These are phyloP conservation scores for Coelopa frigida DNA, from an alignment of 1,140 invertebrate genomes.

Conservation along the genomic window DNA sequence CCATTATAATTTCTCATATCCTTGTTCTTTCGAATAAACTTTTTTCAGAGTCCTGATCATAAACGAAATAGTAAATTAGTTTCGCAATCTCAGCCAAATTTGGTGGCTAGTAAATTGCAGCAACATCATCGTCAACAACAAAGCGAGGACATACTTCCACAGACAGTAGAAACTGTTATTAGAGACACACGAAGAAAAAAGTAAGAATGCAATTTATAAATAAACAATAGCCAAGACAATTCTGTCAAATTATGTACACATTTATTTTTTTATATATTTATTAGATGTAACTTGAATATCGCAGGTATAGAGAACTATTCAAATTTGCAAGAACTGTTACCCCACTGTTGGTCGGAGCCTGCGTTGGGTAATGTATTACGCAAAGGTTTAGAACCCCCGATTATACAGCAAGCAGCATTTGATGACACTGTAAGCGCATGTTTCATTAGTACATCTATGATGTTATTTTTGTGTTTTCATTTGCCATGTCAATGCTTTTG, in stretches of 20 bases:
- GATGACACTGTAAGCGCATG: constrained; percentile 56
- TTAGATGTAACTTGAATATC: constrained; percentile 55
- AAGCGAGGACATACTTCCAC: too few relatives aligned
- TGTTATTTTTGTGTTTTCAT: too few relatives aligned
- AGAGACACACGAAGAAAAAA: too few relatives aligned
- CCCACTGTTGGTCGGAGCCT: constrained; percentile 70
- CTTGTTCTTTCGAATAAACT: neutral
- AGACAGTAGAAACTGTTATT: too few relatives aligned
- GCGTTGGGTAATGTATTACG: constrained; percentile 50
- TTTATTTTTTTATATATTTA: constrained; percentile 2
- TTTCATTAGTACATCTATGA: too few relatives aligned
- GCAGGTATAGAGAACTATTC: constrained; percentile 62
- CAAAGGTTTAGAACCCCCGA: constrained; percentile 54
- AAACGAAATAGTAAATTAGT: constrained; percentile 23
- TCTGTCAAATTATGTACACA: neutral
- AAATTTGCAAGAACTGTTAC: constrained; percentile 57
- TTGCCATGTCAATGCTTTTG: too few relatives aligned
- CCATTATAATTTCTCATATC: too few relatives aligned
- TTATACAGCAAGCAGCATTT: constrained; percentile 77
- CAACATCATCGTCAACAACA: too few relatives aligned
- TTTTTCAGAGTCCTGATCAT: constrained; percentile 17
- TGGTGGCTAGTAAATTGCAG: constrained; percentile 4
- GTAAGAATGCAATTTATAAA: too few relatives aligned
- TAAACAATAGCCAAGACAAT: too few relatives aligned
- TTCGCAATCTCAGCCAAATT: constrained; percentile 35